Evolutionary conservation across 2,797 vertebrate genomes (phyloP).

Genomic region (Hydrophis major): DNA sequence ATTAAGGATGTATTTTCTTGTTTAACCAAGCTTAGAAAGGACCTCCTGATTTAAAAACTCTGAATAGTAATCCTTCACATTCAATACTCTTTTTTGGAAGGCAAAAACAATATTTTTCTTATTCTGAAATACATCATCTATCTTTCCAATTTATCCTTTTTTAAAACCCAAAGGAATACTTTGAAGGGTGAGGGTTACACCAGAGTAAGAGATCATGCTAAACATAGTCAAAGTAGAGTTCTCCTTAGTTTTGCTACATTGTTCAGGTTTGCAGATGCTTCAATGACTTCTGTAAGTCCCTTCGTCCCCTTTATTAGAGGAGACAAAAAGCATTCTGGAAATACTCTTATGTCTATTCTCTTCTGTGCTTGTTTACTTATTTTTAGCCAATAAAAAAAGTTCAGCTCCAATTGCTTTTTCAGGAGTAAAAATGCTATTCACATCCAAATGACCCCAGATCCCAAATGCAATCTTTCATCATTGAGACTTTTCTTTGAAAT

Average conservation of each 20-base stretch:
- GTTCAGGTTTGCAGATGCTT: background rate
- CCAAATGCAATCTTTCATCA: background rate
- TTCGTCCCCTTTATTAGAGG: background rate
- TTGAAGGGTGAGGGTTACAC: background rate
- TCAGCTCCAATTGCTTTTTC: background rate
- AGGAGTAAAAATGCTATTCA: background rate
- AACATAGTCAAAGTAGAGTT: background rate
- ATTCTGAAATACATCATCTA: background rate
- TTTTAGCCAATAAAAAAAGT: background rate
- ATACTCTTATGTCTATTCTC: background rate
- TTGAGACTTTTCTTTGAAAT: background rate
- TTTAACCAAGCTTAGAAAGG: slow-evolving; percentile 2
- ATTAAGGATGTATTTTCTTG: slow-evolving; percentile 13
- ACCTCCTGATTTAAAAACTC: slow-evolving; percentile 12
- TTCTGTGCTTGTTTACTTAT: background rate
- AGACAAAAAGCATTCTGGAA: background rate
- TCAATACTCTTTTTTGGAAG: background rate
- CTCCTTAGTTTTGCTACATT: background rate
- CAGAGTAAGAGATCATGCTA: background rate
- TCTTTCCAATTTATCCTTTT: background rate
- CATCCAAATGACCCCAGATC: background rate
- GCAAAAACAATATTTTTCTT: background rate
- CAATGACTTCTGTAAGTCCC: background rate
- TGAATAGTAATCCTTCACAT: background rate
- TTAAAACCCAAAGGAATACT: background rate